Evolutionary conservation across 2,113 vertebrate genomes (phyloP).

Genomic region (Tetrax tetrax): DNA sequence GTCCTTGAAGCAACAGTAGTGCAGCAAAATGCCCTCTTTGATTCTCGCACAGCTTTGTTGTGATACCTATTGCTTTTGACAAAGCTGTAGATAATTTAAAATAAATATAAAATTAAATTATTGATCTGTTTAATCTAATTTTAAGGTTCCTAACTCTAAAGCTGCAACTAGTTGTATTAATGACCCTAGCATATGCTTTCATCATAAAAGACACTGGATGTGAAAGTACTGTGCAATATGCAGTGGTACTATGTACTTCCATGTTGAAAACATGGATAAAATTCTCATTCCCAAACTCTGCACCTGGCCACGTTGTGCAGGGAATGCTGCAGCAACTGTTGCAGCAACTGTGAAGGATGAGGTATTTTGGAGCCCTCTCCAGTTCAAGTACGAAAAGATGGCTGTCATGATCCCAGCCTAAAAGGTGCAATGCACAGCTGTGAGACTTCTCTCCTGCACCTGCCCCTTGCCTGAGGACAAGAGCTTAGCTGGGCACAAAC

Average conservation of each 20-base stretch:
- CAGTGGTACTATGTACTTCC: background rate
- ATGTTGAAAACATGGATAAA: background rate
- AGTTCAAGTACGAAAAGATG: background rate
- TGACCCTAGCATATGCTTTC: background rate
- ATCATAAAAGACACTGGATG: background rate
- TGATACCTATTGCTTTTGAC: background rate
- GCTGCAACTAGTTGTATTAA: background rate
- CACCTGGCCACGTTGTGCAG: background rate
- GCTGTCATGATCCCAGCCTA: background rate
- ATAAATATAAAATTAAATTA: background rate
- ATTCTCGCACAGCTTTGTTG: background rate
- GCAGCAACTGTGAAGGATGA: background rate
- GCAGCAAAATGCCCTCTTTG: background rate
- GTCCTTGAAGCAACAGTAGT: background rate
- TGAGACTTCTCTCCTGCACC: background rate
- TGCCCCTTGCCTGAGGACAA: background rate
- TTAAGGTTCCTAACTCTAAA: background rate
- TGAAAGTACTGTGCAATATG: background rate
- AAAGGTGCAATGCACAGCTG: background rate
- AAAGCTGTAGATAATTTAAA: background rate
- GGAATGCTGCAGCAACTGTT: background rate
- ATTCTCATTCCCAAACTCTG: background rate
- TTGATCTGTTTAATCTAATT: background rate
- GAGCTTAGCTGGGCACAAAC: background rate
- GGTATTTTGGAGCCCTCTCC: background rate